Evolutionary conservation across 1,140 invertebrate genomes (phyloP), one percentile per base, ranked within the genome.

Genomic region (Meloidogyne exigua): DNA sequence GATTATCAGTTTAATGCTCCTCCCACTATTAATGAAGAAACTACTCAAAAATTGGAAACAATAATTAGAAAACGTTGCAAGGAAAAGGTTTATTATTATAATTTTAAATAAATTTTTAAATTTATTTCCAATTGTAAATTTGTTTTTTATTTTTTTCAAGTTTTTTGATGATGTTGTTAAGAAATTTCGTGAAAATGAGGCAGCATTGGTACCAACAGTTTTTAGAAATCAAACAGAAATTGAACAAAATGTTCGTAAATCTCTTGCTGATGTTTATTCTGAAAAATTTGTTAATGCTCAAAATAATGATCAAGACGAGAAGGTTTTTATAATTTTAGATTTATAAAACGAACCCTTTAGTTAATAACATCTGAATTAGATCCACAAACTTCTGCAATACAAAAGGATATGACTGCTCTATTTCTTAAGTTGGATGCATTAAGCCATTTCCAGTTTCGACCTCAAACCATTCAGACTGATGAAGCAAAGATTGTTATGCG

Each of bases 191-290:
- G 92, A 92, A 3, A 91, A 92, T 0, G 92, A 95, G 75, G 92
- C 93, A 68, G 91, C 93, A 23, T 89, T 92, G 66, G 23, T 64
- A 21, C 42, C 68, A 15, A n/a, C 65, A 32, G 92, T 94, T 80
- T 97, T 93, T 85, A 95, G 95, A 83, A 97, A 97, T 84, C 91
- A 93, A 82, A 89, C 96, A 57, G 91, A 94, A 0, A 88, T 99
- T 25, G 98, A 99, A 86, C 96, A 94, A 80, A 97, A 98, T 25
- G 32, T 81, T 39, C 72, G 81, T 89, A 89, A 92, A 75, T 96
- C 95, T 81, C 90, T 99, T 57, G 93, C 94, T 2, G 91, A 98
- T 89, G 92, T 99, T 75, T 99, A 99, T 88, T 96, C 98, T 62
- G 76, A 85, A 15, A 68, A 83, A 79, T 81, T 72, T 11, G 2